phyloP scores from a whole-genome alignment of 1,140 invertebrate species.

The Octopus sinensis region DNA sequence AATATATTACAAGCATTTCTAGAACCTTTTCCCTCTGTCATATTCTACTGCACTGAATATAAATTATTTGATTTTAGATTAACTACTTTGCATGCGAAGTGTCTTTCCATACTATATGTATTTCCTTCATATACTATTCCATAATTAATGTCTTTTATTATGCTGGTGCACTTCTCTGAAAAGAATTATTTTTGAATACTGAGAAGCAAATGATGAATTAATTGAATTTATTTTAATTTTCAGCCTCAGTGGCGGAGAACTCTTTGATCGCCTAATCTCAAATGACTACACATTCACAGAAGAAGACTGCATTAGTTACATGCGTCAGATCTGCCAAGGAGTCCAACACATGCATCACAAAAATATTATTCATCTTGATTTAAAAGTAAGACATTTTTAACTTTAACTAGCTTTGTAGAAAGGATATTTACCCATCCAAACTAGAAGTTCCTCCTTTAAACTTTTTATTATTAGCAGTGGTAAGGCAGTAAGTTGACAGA shows the following conservation, averaged over 20 bases:
- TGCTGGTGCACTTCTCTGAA: not conserved
- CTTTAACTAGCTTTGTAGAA: no score
- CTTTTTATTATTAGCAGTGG: no score
- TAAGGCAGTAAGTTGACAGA: no score
- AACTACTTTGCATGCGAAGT: no score
- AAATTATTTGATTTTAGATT: no score
- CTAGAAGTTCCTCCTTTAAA: no score
- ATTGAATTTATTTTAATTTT: conserved; percentile 21
- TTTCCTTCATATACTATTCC: not conserved
- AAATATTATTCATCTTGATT: conserved; percentile 93
- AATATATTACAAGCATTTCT: no score
- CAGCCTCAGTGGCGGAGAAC: conserved; percentile 93
- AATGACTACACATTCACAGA: conserved; percentile 96
- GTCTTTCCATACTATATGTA: not conserved
- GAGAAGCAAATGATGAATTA: no score
- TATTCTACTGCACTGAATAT: no score
- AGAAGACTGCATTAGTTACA: conserved; percentile 96
- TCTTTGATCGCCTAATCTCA: conserved; percentile 95
- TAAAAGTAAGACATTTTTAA: conserved; percentile 43
- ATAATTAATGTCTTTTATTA: not conserved
- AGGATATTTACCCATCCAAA: no score
- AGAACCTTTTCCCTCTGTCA: no score
- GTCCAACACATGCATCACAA: conserved; percentile 98
- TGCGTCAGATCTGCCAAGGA: conserved; percentile 96
- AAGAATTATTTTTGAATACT: no score